Evolutionary conservation across 2,888 invertebrate genomes (phyloP).

Genomic region (Scaptomyza reducta): DNA sequence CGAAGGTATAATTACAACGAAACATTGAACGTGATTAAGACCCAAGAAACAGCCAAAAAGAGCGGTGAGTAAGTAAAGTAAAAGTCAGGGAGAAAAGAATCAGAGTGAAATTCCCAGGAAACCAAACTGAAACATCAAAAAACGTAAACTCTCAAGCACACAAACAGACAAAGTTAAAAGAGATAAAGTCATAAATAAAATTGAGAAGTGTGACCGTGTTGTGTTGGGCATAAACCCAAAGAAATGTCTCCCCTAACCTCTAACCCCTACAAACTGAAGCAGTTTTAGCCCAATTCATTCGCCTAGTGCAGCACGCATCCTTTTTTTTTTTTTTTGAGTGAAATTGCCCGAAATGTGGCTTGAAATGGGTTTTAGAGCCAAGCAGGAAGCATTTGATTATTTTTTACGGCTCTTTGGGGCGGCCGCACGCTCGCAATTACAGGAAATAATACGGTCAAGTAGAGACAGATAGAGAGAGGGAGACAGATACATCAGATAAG

Average conservation of each 20-base stretch:
- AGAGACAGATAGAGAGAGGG: constrained; percentile 9
- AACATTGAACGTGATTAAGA: constrained; percentile 76
- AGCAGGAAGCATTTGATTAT: constrained; percentile 77
- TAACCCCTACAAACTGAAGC: not conserved
- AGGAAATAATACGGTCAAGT: constrained; percentile 77
- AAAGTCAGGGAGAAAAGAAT: constrained; percentile 52
- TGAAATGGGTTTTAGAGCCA: constrained; percentile 67
- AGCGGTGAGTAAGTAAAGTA: constrained; percentile 6
- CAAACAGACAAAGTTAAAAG: constrained; percentile 52
- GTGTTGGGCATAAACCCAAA: constrained; percentile 35
- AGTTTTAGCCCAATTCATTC: constrained; percentile 66
- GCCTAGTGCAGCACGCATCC: constrained; percentile 72
- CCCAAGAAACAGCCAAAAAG: constrained; percentile 45
- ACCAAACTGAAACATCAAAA: constrained; percentile 68
- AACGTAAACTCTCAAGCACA: constrained; percentile 52
- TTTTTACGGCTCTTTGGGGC: constrained; percentile 68
- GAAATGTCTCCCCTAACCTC: not conserved
- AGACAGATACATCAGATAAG: constrained; percentile 61
- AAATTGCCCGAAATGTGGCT: constrained; percentile 54
- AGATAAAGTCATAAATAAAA: constrained; percentile 81
- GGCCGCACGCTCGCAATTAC: constrained; percentile 70
- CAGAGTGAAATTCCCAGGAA: constrained; percentile 76
- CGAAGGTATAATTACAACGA: constrained; percentile 74
- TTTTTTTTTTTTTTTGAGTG: constrained; percentile 51
- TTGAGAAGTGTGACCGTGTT: constrained; percentile 67